Percentiles rank a stretch among this genome's conserved stretches.
phyloP scores from a whole-genome alignment of 2,888 invertebrate species.

The Phlogophora meticulosa region DNA sequence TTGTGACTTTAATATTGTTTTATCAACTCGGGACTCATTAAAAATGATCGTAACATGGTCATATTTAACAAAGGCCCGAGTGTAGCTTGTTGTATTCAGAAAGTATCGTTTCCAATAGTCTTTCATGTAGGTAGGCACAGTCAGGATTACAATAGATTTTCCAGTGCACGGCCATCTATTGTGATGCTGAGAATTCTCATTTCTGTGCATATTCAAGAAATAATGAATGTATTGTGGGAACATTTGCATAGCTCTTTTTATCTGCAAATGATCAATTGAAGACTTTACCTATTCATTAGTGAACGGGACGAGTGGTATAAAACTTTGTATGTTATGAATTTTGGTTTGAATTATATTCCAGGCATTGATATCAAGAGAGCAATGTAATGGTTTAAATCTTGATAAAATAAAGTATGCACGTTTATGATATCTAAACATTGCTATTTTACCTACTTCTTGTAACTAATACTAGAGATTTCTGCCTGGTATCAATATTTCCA shows the following conservation, averaged over 20 bases:
- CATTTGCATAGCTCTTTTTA: neutral
- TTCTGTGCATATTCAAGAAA: constrained; percentile 11
- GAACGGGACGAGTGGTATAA: neutral
- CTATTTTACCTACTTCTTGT: no score
- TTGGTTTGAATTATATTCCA: neutral
- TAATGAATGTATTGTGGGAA: constrained; percentile 3
- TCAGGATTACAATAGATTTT: constrained; percentile 33
- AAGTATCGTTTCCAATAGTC: constrained; percentile 36
- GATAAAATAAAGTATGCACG: no score
- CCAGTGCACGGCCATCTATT: constrained; percentile 29
- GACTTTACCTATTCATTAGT: neutral
- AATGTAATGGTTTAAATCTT: no score
- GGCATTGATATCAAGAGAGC: no score
- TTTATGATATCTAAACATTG: no score
- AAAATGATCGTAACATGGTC: constrained; percentile 11
- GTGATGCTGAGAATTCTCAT: constrained; percentile 12
- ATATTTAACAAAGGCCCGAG: constrained; percentile 20
- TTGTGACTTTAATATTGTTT: neutral
- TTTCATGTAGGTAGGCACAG: constrained; percentile 11
- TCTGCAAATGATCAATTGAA: neutral
- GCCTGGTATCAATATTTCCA: no score
- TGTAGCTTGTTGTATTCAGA: constrained; percentile 22
- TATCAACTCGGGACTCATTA: neutral
- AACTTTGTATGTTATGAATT: neutral
- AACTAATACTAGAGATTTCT: no score